phyloP scores from a whole-genome alignment of 2,888 invertebrate species.

The Hyppa rectilinea region DNA sequence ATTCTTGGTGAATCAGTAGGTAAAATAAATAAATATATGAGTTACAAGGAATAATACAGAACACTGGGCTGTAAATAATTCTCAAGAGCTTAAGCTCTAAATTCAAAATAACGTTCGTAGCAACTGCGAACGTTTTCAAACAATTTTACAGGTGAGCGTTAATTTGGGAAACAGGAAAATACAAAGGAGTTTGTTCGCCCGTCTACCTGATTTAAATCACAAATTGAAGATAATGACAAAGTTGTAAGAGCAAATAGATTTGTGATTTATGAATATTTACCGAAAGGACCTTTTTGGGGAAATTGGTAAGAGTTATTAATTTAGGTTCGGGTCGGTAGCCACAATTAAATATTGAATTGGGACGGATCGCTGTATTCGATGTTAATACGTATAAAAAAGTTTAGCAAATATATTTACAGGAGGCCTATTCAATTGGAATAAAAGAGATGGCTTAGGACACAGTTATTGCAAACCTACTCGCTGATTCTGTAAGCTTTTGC shows the following conservation, averaged over 20 bases:
- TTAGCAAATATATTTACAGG: background rate
- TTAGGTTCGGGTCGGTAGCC: constrained; percentile 34
- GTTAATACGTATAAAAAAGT: background rate
- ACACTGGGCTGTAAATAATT: background rate
- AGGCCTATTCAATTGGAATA: background rate
- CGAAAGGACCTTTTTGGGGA: constrained; percentile 30
- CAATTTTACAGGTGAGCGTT: constrained; percentile 23
- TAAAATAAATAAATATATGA: too few species aligned
- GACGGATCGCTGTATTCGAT: constrained; percentile 29
- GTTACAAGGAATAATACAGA: too few species aligned
- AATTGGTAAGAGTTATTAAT: constrained; percentile 48
- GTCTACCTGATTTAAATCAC: constrained; percentile 55
- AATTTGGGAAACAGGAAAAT: constrained; percentile 22
- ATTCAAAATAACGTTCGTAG: too few species aligned
- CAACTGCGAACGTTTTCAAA: constrained; percentile 6
- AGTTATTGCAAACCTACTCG: background rate
- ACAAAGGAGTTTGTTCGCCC: constrained; percentile 14
- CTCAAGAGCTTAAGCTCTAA: background rate
- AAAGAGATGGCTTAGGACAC: too few species aligned
- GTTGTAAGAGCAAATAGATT: constrained; percentile 56
- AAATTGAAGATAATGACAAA: constrained; percentile 58
- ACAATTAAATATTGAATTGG: constrained; percentile 54
- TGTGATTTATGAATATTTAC: constrained; percentile 59
- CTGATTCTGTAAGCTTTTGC: background rate
- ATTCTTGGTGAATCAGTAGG: too few species aligned